A percentile compares a stretch with the other conserved stretches of the same genome.
These are phyloP conservation scores for Malacoraja senta DNA, from an alignment of 2,797 vertebrate species.

Conservation along the genomic window DNA sequence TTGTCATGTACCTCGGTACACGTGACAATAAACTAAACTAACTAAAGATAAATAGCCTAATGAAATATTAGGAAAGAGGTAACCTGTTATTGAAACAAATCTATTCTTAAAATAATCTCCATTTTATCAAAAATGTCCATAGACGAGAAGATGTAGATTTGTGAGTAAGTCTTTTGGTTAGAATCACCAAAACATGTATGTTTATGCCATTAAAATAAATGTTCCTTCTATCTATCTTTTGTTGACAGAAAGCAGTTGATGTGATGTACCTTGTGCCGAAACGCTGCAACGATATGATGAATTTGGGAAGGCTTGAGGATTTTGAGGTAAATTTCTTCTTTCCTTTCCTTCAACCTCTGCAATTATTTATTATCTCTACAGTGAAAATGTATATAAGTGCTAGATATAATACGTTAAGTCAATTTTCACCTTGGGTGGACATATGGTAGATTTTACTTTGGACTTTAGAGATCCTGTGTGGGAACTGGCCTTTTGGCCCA, in stretches of 20 bases:
- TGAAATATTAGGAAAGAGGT: neutral
- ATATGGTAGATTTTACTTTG: too few species aligned
- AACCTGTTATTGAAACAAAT: neutral
- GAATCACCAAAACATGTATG: neutral
- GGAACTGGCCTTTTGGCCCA: too few species aligned
- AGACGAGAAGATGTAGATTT: neutral
- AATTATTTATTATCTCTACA: too few species aligned
- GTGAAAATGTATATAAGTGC: neutral
- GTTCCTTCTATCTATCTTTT: neutral
- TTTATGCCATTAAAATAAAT: neutral
- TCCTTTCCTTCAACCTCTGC: too few species aligned
- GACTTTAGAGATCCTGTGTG: too few species aligned
- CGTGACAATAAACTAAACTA: too few species aligned
- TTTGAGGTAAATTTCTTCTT: conserved; percentile 71
- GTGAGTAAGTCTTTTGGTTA: neutral
- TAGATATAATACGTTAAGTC: neutral
- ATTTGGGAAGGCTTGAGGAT: conserved; percentile 89
- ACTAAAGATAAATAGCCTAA: neutral
- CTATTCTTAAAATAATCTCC: neutral
- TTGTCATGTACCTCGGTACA: neutral
- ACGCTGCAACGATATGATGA: conserved; percentile 99
- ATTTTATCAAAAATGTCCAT: neutral
- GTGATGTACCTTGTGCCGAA: conserved; percentile 98
- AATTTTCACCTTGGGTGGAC: neutral
- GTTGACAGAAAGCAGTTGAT: conserved; percentile 83